These are phyloP conservation scores for Pseudolycoriella hygida DNA, from an alignment of 2,888 invertebrate genomes.

Conservation along the genomic window DNA sequence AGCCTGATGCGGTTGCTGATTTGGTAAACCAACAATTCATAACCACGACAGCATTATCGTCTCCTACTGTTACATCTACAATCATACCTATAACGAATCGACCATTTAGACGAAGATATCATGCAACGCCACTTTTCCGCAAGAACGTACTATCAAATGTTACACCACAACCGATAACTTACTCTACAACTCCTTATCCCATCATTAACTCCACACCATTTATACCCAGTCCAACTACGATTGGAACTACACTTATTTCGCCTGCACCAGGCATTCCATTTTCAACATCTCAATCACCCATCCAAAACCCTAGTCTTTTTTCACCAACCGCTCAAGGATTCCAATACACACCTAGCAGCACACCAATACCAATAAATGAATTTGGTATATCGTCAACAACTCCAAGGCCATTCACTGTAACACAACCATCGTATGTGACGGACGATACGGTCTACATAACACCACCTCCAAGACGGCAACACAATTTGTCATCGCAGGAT, in stretches of 20 bases:
- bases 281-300: not conserved
- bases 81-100: not conserved
- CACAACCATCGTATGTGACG: not conserved
- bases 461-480: not conserved
- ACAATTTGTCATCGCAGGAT: not conserved
- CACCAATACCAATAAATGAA: not conserved
- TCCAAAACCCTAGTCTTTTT: not conserved
- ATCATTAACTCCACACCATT: not conserved
- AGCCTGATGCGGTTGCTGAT: constrained; percentile 3
- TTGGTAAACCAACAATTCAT: not conserved
- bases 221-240: not conserved
- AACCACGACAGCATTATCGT: not conserved
- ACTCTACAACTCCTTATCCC: no score
- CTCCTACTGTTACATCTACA: not conserved
- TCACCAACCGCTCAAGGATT: not conserved
- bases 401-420: not conserved
- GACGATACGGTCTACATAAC: not conserved
- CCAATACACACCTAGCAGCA: not conserved
- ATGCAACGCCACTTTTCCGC: not conserved
- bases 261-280: not conserved
- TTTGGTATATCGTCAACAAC: not conserved
- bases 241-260: not conserved
- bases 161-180: no score
- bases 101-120: no score
- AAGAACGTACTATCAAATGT: not conserved